A percentile compares a stretch with the other conserved stretches of the same genome.
phyloP scores from a whole-genome alignment of 2,113 vertebrate genomes.

The Leucoraja erinaceus region DNA sequence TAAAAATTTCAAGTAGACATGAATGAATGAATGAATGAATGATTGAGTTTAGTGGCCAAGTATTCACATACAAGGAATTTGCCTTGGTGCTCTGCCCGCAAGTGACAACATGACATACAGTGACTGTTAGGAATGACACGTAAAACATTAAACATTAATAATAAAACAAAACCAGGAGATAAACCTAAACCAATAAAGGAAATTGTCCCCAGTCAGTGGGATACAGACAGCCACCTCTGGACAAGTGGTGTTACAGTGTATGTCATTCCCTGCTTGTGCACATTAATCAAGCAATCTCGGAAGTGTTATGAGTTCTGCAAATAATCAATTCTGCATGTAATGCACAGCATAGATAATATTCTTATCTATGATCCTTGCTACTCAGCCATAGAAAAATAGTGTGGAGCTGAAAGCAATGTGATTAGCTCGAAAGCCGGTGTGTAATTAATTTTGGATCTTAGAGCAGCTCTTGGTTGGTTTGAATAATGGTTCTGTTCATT shows the following conservation, averaged over 20 bases:
- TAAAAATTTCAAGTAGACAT: not conserved
- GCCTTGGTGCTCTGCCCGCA: too few relatives aligned
- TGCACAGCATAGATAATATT: not conserved
- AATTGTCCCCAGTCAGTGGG: not conserved
- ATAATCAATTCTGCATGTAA: not conserved
- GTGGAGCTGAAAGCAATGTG: not conserved
- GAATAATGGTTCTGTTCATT: conserved; percentile 7
- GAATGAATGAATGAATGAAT: too few relatives aligned
- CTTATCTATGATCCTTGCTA: conserved; percentile 4
- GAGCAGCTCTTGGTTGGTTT: not conserved
- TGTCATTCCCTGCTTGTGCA: not conserved
- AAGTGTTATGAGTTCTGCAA: not conserved
- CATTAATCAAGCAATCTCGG: not conserved
- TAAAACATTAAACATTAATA: too few relatives aligned
- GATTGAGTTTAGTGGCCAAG: too few relatives aligned
- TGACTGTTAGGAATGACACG: too few relatives aligned
- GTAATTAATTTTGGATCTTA: conserved; percentile 27
- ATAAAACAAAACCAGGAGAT: not conserved
- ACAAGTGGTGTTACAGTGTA: not conserved
- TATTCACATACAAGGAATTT: too few relatives aligned
- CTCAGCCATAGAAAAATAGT: not conserved
- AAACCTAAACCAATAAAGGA: not conserved
- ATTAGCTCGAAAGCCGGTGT: not conserved
- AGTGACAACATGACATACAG: too few relatives aligned
- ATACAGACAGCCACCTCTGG: not conserved